A percentile compares a stretch with the other conserved stretches of the same genome.
Conservation (phyloP, 2,113 vertebrate genomes). For the Clinocottus analis region DNA sequence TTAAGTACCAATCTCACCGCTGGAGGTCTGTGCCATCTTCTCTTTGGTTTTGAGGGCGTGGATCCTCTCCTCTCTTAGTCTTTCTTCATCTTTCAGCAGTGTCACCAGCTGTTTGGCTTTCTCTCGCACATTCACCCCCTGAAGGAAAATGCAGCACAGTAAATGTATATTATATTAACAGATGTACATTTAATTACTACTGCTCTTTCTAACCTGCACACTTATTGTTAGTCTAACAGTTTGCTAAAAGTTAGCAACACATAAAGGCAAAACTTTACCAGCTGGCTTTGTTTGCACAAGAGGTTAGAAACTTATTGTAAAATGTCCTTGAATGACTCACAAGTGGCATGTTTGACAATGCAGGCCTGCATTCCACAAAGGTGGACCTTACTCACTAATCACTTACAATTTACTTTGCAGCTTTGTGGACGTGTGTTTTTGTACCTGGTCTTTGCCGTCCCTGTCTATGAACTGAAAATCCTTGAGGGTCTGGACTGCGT, state of each 20-base stretch:
- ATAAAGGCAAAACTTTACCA: conserved; percentile 32
- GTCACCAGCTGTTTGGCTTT: conserved; percentile 95
- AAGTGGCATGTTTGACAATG: conserved; percentile 36
- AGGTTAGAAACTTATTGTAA: conserved; percentile 39
- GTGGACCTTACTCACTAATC: conserved; percentile 21
- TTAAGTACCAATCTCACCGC: conserved; percentile 77
- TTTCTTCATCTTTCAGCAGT: conserved; percentile 91
- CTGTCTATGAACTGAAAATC: conserved; percentile 94
- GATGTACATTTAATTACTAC: neutral
- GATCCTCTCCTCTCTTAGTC: conserved; percentile 90
- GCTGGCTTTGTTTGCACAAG: conserved; percentile 38
- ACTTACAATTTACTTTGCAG: conserved; percentile 14
- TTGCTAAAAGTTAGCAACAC: conserved; percentile 12
- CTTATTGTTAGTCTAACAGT: neutral
- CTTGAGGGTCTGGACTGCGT: conserved; percentile 93
- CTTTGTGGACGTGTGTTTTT: conserved; percentile 16
- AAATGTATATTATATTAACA: neutral
- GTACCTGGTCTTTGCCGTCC: conserved; percentile 93
- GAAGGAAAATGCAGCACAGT: neutral
- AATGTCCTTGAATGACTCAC: conserved; percentile 41
- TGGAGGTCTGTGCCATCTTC: conserved; percentile 93
- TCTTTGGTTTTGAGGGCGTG: conserved; percentile 97
- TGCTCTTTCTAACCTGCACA: neutral
- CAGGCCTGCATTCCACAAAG: conserved; percentile 28
- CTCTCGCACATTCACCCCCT: conserved; percentile 93